These are phyloP conservation scores for Pyrrhosoma nymphula DNA, from an alignment of 2,888 invertebrate species.

Conservation along the genomic window DNA sequence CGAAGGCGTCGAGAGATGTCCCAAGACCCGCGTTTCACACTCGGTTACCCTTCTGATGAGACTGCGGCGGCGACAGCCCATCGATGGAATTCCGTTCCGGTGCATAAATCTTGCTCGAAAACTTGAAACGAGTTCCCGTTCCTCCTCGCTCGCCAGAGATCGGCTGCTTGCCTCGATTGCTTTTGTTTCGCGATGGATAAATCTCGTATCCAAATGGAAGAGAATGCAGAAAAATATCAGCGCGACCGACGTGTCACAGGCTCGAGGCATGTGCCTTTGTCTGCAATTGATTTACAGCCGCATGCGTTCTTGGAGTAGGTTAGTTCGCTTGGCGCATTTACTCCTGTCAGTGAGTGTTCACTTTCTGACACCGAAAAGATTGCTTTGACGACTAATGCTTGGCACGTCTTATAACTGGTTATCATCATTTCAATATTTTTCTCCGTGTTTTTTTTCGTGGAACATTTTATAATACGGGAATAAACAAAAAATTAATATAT, in stretches of 20 bases:
- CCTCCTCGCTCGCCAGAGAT: background rate
- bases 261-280: background rate
- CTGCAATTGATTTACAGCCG: background rate
- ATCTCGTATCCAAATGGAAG: background rate
- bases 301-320: background rate
- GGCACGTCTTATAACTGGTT: no score
- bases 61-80: background rate
- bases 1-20: slow-evolving; percentile 13
- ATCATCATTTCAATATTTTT: no score
- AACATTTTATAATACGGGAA: no score
- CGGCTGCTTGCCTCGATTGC: background rate
- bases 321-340: background rate
- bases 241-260: background rate
- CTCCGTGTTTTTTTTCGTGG: no score
- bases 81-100: slow-evolving; percentile 36
- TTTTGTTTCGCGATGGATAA: slow-evolving; percentile 26
- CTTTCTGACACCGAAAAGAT: no score
- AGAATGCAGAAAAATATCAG: background rate
- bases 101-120: background rate
- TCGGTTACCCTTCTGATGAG: background rate
- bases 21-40: background rate
- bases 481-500: no score
- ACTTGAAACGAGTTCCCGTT: background rate
- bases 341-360: background rate
- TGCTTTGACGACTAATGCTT: no score